Evolutionary conservation across 1,140 invertebrate genomes (phyloP).

Genomic region (Phymastichus coffea): DNA sequence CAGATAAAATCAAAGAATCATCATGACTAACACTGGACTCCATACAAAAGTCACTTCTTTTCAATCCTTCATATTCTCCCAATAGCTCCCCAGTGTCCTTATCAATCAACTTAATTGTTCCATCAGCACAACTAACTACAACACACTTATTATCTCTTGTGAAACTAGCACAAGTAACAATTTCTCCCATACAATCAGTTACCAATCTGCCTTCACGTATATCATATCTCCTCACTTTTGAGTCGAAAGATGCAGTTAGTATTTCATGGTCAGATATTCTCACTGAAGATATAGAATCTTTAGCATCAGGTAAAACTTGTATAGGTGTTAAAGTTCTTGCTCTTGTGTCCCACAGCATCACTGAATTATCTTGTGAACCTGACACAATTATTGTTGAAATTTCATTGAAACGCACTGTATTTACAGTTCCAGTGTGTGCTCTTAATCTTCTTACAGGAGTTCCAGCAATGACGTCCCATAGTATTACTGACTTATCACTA

Average conservation of each 20-base stretch:
- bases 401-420: conserved; percentile 89
- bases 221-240: conserved; percentile 85
- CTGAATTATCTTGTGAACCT: conserved; percentile 88
- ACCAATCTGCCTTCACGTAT: conserved; percentile 80
- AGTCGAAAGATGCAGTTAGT: conserved; percentile 87
- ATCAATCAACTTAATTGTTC: conserved; percentile 81
- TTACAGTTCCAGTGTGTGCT: conserved; percentile 85
- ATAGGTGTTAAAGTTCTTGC: conserved; percentile 73
- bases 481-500: conserved; percentile 82
- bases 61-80: conserved; percentile 77
- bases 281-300: conserved; percentile 88
- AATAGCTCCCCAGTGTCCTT: conserved; percentile 84
- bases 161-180: conserved; percentile 73
- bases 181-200: conserved; percentile 82
- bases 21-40: conserved; percentile 82
- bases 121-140: conserved; percentile 80
- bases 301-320: conserved; percentile 85
- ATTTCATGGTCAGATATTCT: conserved; percentile 89
- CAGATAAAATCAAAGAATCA: conserved; percentile 83
- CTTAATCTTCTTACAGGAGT: conserved; percentile 78
- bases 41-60: conserved; percentile 75
- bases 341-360: conserved; percentile 87
- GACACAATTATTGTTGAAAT: conserved; percentile 88
- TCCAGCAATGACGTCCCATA: conserved; percentile 89
- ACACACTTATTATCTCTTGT: conserved; percentile 87